These are phyloP conservation scores for Parapristionchus giblindavisi DNA, from an alignment of 2,888 invertebrate species.

Conservation along the genomic window DNA sequence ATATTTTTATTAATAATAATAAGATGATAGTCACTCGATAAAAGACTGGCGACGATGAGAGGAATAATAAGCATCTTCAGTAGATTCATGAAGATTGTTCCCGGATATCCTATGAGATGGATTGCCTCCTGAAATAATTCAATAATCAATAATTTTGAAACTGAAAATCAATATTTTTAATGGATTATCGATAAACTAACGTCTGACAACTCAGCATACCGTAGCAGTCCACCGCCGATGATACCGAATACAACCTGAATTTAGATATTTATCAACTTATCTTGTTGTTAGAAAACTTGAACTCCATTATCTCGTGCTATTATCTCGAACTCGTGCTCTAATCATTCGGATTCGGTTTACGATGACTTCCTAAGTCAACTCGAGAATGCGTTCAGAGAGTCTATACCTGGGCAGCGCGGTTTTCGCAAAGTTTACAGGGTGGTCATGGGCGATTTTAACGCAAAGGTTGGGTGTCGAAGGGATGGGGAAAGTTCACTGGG, in stretches of 20 bases:
- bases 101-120: constrained; percentile 76
- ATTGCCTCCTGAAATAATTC: constrained; percentile 49
- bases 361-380: too few relatives aligned
- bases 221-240: constrained; percentile 45
- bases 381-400: too few relatives aligned
- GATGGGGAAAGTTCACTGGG: too few relatives aligned
- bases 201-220: constrained; percentile 31
- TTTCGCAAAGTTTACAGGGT: too few relatives aligned
- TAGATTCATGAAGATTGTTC: constrained; percentile 78
- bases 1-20: not conserved
- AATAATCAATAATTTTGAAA: not conserved
- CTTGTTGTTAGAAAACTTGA: too few relatives aligned
- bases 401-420: too few relatives aligned
- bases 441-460: too few relatives aligned
- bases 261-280: too few relatives aligned
- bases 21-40: constrained; percentile 73
- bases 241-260: constrained; percentile 52
- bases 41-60: constrained; percentile 77
- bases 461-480: too few relatives aligned
- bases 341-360: too few relatives aligned
- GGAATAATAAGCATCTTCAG: constrained; percentile 79
- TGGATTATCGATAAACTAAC: constrained; percentile 6
- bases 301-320: too few relatives aligned
- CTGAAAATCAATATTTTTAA: not conserved
- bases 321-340: too few relatives aligned